A percentile compares a stretch with the other conserved stretches of the same genome.
These are phyloP conservation scores for Dryocosmus kuriphilus DNA, from an alignment of 2,888 invertebrate genomes.

Conservation along the genomic window DNA sequence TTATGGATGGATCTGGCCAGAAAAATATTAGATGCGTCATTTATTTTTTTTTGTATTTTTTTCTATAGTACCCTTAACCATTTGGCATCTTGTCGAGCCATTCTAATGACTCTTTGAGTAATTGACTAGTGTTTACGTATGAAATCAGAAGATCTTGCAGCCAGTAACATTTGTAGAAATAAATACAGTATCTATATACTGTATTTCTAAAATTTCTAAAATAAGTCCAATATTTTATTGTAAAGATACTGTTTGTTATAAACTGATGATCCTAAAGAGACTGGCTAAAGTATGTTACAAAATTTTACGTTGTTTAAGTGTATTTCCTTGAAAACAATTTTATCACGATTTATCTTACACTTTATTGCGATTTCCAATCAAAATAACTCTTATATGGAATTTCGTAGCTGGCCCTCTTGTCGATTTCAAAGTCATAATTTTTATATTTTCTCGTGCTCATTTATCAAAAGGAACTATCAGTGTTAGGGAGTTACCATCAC, in stretches of 20 bases:
- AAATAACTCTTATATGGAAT: slow-evolving; percentile 18
- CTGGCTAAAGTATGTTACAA: not conserved
- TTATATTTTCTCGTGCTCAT: not conserved
- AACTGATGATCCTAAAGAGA: slow-evolving; percentile 1
- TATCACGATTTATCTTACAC: not conserved
- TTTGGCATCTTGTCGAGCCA: slow-evolving; percentile 28
- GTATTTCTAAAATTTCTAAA: not conserved
- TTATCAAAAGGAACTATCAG: not conserved
- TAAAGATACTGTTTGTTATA: not conserved
- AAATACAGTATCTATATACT: not conserved
- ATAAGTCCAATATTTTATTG: not conserved
- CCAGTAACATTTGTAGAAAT: slow-evolving; percentile 6
- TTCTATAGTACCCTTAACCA: slow-evolving; percentile 3
- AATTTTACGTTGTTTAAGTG: not conserved
- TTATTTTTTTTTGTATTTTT: not conserved
- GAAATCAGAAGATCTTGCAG: not conserved
- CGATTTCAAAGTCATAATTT: not conserved
- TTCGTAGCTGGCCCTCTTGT: not conserved
- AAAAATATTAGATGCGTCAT: slow-evolving; percentile 16
- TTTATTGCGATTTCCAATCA: slow-evolving; percentile 10
- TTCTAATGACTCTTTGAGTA: slow-evolving; percentile 16
- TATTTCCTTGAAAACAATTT: not conserved
- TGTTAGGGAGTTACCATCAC: too few relatives aligned
- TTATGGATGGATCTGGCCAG: not conserved
- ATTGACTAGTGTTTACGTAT: slow-evolving; percentile 37